Evolutionary conservation across 2,113 vertebrate species (phyloP).

Genomic region (Arizona elegans): DNA sequence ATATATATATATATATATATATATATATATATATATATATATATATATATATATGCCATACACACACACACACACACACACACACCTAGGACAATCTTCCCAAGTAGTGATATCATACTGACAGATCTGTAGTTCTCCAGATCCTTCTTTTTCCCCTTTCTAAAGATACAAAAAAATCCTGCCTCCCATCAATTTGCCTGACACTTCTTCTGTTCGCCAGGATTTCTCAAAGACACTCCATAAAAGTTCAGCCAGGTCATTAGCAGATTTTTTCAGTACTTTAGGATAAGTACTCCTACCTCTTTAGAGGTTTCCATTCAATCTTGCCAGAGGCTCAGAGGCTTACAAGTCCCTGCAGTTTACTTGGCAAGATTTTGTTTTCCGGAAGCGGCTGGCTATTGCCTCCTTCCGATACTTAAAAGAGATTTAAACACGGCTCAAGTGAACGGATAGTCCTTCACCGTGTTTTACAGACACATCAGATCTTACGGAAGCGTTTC

Average conservation of each 20-base stretch:
- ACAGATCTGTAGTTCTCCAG: neutral
- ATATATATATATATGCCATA: too few species aligned
- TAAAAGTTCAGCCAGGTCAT: neutral
- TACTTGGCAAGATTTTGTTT: neutral
- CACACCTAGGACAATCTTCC: neutral
- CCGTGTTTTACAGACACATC: neutral
- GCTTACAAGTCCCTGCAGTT: neutral
- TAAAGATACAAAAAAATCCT: neutral
- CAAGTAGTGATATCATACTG: neutral
- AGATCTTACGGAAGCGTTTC: neutral
- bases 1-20: too few species aligned
- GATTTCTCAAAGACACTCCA: neutral
- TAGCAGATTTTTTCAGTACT: neutral
- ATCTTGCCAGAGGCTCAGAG: neutral
- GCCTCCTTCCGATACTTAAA: neutral
- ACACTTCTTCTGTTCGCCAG: neutral
- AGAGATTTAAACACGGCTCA: neutral
- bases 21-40: too few species aligned
- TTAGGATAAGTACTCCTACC: neutral
- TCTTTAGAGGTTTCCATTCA: neutral
- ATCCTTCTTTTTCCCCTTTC: neutral
- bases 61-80: too few species aligned
- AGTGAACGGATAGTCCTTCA: neutral
- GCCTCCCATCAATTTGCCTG: neutral
- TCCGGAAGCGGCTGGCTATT: neutral